These are phyloP conservation scores for Agrilus planipennis DNA, from an alignment of 1,140 invertebrate species.

Conservation along the genomic window DNA sequence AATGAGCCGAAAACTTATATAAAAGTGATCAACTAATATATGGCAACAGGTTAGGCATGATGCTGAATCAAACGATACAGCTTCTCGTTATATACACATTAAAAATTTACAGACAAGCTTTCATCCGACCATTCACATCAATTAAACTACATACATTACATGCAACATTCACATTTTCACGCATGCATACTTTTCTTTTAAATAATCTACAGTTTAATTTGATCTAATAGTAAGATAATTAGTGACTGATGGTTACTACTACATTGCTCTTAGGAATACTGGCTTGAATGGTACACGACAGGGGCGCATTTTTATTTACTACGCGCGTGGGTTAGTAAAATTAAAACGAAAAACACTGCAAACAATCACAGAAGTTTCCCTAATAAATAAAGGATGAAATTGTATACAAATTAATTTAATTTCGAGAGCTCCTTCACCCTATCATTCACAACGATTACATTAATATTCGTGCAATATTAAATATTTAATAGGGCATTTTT, in stretches of 20 bases:
- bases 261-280: conserved; percentile 29
- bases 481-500: too few relatives aligned
- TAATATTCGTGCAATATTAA: too few relatives aligned
- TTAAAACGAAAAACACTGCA: conserved; percentile 11
- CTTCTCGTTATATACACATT: conserved; percentile 9
- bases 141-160: conserved; percentile 12
- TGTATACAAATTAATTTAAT: too few relatives aligned
- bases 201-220: conserved; percentile 28
- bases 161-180: conserved; percentile 11
- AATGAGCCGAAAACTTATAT: conserved; percentile 18
- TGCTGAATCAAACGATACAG: conserved; percentile 19
- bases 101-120: conserved; percentile 3
- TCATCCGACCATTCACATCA: too few relatives aligned
- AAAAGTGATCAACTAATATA: conserved; percentile 13
- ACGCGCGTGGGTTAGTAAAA: conserved; percentile 4
- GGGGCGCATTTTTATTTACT: conserved; percentile 2
- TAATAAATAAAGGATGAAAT: conserved; percentile 1
- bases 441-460: too few relatives aligned
- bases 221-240: conserved; percentile 29
- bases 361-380: conserved; percentile 9
- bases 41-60: conserved; percentile 20
- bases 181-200: conserved; percentile 15
- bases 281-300: conserved; percentile 15
- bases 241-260: conserved; percentile 27
- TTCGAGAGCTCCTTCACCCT: too few relatives aligned